These are phyloP conservation scores for Zalophus californianus DNA, from an alignment of 2,797 vertebrate genomes.

Conservation along the genomic window DNA sequence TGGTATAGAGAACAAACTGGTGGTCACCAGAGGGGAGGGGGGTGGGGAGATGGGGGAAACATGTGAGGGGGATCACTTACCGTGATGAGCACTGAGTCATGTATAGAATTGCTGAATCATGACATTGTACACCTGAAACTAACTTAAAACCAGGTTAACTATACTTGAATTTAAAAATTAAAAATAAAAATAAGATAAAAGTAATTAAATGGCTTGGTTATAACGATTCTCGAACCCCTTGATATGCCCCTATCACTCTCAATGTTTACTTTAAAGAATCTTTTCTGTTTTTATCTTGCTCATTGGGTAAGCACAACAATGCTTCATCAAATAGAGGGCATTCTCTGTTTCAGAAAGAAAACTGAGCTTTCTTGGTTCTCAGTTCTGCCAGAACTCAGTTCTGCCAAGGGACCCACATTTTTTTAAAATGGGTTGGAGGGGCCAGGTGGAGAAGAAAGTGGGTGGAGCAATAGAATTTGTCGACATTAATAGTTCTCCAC, in stretches of 20 bases:
- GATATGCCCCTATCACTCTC: neutral
- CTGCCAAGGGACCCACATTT: neutral
- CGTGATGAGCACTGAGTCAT: neutral
- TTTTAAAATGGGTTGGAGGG: neutral
- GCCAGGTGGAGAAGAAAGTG: neutral
- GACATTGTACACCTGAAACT: neutral
- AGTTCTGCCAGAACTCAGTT: neutral
- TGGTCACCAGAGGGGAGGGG: neutral
- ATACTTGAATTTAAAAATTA: neutral
- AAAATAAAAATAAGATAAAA: neutral
- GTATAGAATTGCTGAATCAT: neutral
- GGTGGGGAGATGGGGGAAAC: neutral
- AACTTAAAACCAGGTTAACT: neutral
- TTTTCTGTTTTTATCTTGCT: neutral
- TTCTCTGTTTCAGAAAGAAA: slow-evolving; percentile 22
- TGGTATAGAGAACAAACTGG: neutral
- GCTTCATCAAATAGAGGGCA: neutral
- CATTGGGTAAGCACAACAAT: neutral
- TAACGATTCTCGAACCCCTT: neutral
- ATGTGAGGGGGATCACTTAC: neutral
- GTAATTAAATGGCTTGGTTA: neutral
- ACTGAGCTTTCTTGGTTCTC: neutral
- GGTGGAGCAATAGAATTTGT: neutral
- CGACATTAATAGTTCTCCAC: neutral
- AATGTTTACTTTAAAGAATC: neutral